Percentiles rank a stretch among this genome's conserved stretches.
phyloP scores from a whole-genome alignment of 2,888 invertebrate genomes.

The Leuctra nigra region DNA sequence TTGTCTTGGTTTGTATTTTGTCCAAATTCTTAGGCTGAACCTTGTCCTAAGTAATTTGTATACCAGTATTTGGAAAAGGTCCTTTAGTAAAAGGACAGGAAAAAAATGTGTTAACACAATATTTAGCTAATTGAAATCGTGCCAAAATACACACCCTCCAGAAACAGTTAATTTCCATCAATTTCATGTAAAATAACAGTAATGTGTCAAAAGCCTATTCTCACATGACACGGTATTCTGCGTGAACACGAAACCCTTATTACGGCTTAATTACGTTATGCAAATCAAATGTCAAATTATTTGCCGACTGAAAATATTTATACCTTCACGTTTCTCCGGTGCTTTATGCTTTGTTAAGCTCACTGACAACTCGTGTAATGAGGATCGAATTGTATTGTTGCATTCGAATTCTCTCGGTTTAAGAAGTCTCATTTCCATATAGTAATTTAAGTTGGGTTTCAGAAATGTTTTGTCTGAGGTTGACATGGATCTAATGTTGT shows the following conservation, averaged over 20 bases:
- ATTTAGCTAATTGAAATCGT: too few relatives aligned
- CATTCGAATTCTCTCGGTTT: not conserved
- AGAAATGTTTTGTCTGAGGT: too few relatives aligned
- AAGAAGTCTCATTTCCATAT: conserved; percentile 13
- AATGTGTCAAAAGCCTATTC: not conserved
- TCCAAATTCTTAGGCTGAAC: too few relatives aligned
- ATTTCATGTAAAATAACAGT: too few relatives aligned
- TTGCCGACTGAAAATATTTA: not conserved
- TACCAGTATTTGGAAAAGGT: not conserved
- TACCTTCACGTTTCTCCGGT: not conserved
- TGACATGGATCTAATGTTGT: too few relatives aligned
- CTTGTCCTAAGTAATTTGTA: too few relatives aligned
- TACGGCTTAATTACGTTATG: conserved; percentile 3
- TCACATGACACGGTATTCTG: not conserved
- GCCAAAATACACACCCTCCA: too few relatives aligned
- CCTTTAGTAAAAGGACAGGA: too few relatives aligned
- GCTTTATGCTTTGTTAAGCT: not conserved
- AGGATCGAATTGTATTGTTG: not conserved
- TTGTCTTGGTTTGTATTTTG: too few relatives aligned
- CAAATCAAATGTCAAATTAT: conserved; percentile 2
- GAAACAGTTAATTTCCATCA: too few relatives aligned
- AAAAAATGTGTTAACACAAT: too few relatives aligned
- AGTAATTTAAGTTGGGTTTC: conserved; percentile 8
- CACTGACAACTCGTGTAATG: not conserved
- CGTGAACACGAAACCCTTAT: not conserved